Percentiles rank a stretch among this genome's conserved stretches.
phyloP scores from a whole-genome alignment of 2,797 vertebrate genomes.

The Pteronotus mesoamericanus region DNA sequence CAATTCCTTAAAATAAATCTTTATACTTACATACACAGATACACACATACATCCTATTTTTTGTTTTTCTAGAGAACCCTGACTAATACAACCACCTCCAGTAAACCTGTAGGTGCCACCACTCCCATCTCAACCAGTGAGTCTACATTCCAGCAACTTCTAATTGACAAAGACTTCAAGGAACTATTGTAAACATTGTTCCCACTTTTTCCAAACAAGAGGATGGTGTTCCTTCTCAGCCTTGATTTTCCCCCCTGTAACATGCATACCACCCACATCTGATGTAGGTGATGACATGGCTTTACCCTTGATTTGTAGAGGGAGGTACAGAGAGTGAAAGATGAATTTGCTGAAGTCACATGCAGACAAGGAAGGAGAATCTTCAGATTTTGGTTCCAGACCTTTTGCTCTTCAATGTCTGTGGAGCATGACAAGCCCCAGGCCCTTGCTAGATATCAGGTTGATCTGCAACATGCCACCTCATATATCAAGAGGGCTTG shows the following conservation, averaged over 20 bases:
- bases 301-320: not conserved
- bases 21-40: not conserved
- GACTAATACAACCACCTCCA: not conserved
- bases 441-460: not conserved
- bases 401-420: not conserved
- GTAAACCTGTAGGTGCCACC: not conserved
- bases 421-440: not conserved
- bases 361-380: not conserved
- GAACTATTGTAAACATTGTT: not conserved
- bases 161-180: not conserved
- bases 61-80: not conserved
- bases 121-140: not conserved
- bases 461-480: not conserved
- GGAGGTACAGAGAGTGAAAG: not conserved
- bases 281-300: not conserved
- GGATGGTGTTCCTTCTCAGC: not conserved
- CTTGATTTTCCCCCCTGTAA: not conserved
- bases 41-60: not conserved
- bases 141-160: slow-evolving; percentile 38
- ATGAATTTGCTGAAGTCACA: not conserved
- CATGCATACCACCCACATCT: not conserved
- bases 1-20: not conserved
- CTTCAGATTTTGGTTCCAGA: not conserved
- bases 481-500: not conserved
- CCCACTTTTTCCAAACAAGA: not conserved